These are phyloP conservation scores for Recurvirostra avosetta DNA, from an alignment of 2,113 vertebrate species.

Conservation along the genomic window DNA sequence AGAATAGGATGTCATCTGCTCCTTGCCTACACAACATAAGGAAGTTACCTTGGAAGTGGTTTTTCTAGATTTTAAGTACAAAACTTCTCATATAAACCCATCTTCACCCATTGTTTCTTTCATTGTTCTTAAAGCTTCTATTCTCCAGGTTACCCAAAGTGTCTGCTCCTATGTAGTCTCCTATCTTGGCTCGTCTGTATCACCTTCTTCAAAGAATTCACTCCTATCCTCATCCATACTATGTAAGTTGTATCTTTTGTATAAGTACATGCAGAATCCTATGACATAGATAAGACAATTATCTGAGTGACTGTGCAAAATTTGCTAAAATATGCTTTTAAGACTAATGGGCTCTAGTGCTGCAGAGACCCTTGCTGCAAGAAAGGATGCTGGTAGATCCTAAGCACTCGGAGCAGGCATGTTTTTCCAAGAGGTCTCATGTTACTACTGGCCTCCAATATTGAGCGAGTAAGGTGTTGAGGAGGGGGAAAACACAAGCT, in stretches of 20 bases:
- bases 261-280: not conserved
- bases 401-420: not conserved
- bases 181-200: not conserved
- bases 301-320: not conserved
- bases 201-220: not conserved
- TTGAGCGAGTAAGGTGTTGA: not conserved
- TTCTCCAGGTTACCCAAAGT: not conserved
- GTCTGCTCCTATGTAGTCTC: not conserved
- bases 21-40: not conserved
- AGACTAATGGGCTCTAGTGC: not conserved
- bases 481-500: not conserved
- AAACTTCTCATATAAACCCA: not conserved
- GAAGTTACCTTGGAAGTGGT: not conserved
- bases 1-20: not conserved
- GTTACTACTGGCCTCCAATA: not conserved
- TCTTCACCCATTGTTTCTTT: not conserved
- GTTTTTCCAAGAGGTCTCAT: not conserved
- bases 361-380: not conserved
- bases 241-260: not conserved
- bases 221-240: not conserved
- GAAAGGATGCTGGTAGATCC: not conserved
- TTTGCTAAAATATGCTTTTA: not conserved
- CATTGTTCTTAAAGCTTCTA: not conserved
- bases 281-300: not conserved
- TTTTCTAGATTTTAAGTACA: not conserved